Evolutionary conservation across 2,113 vertebrate species (phyloP), one percentile per base, ranked within the genome.

Genomic region (Lucifuga dentata): DNA sequence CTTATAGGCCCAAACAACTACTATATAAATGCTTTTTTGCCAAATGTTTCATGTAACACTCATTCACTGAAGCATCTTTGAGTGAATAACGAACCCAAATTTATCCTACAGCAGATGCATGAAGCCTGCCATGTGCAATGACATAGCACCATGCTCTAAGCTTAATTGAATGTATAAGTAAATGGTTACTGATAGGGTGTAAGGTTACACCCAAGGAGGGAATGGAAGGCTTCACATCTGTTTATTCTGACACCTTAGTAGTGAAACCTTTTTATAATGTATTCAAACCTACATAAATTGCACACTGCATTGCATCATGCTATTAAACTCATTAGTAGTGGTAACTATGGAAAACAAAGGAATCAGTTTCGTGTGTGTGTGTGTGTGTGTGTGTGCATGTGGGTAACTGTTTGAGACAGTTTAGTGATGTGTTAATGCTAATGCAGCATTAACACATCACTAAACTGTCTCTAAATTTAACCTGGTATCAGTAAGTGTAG

Each of bases 391-490:
- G 33, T 24, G 16, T 51, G 26, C 46, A 13, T 58, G 50, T 48
- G 29, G 20, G 21, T 50, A 32, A 68, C 36, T 44, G 39, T 38
- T 29, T 16, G 49, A 36, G 59, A 66, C 53, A 59, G 32, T 70
- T 91, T 70, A 68, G 83, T 68, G 68, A 17, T 73, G 53, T 29
- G 26, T 29, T 29, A 68, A 24, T 63, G 73, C 78, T 49, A 78
- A 84, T 76, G 75, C 26, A 29, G 26, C 3, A 29, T 7, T 7
- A 29, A 5, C 7, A 5, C 3, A 29, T 29, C 3, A 29, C 26
- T 3, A 3, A 29, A 29, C 3, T 29, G 26, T 29, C 53, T 89
- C 89, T 93, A 91, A 91, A 91, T 92, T 93, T 93, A 94, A 92
- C 89, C 85, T 58, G 12, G 66, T 83, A 88, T 90, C 90, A 90